Evolutionary conservation across 2,797 vertebrate species (phyloP).

Genomic region (Taeniopygia guttata): DNA sequence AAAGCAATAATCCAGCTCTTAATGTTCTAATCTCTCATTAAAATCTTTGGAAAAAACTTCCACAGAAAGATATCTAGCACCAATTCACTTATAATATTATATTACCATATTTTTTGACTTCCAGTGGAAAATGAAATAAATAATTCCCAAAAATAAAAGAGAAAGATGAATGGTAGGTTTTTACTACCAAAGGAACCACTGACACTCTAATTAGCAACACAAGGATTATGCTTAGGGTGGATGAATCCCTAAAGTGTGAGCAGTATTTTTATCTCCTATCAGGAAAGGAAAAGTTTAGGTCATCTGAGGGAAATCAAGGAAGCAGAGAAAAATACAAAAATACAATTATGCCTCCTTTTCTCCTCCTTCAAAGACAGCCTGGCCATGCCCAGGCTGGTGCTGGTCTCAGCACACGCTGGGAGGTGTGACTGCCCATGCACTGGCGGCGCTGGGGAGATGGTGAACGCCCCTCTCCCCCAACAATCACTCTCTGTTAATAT

Average conservation of each 20-base stretch:
- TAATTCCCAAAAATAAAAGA: not conserved
- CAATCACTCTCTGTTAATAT: constrained; percentile 74
- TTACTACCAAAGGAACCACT: not conserved
- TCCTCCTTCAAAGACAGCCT: not conserved
- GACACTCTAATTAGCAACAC: constrained; percentile 6
- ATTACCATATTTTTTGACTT: not conserved
- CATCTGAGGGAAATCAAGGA: constrained; percentile 24
- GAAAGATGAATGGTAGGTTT: not conserved
- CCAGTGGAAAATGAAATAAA: not conserved
- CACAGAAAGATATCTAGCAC: not conserved
- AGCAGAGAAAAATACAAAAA: not conserved
- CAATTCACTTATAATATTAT: not conserved
- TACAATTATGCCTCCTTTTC: not conserved
- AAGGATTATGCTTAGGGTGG: constrained; percentile 20
- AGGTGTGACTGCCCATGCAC: constrained; percentile 4
- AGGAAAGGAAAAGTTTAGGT: constrained; percentile 48
- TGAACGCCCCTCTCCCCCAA: not conserved
- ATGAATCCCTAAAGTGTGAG: constrained; percentile 26
- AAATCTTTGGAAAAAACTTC: not conserved
- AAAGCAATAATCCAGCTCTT: not conserved
- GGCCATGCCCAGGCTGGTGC: constrained; percentile 30
- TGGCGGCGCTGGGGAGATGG: accelerated
- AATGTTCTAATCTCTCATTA: not conserved
- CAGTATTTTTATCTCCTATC: constrained; percentile 4
- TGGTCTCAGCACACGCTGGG: not conserved